Evolutionary conservation across 2,113 vertebrate species (phyloP).

Genomic region (Chunga burmeisteri): DNA sequence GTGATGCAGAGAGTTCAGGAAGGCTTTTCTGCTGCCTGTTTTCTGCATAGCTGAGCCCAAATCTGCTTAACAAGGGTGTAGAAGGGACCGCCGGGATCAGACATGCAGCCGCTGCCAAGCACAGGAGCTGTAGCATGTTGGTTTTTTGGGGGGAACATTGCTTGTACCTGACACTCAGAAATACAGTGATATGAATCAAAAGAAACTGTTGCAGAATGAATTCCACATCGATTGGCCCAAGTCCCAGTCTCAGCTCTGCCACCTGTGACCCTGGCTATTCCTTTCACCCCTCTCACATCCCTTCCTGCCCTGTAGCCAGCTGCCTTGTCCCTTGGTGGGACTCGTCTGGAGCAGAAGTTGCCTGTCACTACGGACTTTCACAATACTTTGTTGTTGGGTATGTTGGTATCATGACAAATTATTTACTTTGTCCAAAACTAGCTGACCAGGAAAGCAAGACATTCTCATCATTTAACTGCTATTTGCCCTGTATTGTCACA

Average conservation of each 20-base stretch:
- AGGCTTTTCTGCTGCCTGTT: background rate
- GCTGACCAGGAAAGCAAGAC: background rate
- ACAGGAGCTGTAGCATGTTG: background rate
- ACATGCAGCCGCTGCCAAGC: background rate
- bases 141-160: background rate
- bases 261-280: background rate
- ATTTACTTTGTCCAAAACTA: background rate
- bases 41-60: background rate
- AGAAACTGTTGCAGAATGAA: background rate
- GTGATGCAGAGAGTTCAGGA: background rate
- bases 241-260: background rate
- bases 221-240: rapidly evolving
- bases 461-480: background rate
- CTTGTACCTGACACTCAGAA: background rate
- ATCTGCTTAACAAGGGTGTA: background rate
- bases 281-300: background rate
- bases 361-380: background rate
- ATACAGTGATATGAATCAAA: background rate
- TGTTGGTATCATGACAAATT: background rate
- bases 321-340: background rate
- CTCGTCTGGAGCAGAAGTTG: background rate
- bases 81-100: background rate
- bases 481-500: background rate
- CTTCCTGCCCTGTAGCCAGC: background rate
- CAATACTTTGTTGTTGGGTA: background rate